Percentiles rank a stretch among this genome's conserved stretches.
Conservation (phyloP, 2,888 invertebrate species). For the Trissolcus japonicus region DNA sequence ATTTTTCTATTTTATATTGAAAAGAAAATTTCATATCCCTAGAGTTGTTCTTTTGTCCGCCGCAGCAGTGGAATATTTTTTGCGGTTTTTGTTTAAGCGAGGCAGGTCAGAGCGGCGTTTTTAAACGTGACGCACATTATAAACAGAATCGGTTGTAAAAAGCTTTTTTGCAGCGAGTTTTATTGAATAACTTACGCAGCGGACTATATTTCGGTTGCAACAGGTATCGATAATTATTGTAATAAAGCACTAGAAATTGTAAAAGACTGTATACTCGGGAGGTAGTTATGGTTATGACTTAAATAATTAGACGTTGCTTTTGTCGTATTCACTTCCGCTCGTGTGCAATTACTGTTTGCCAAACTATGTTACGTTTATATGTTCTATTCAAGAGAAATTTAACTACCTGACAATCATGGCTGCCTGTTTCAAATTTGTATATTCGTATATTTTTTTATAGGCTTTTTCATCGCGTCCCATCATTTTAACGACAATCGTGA, state of each 20-base stretch:
- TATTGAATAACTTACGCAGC: too few species aligned
- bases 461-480: constrained; percentile 17
- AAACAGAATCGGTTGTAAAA: neutral
- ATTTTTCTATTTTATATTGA: too few species aligned
- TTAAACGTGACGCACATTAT: too few species aligned
- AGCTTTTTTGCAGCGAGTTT: constrained; percentile 2
- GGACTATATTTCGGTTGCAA: constrained; percentile 13
- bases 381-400: constrained; percentile 37
- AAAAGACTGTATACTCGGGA: constrained; percentile 20
- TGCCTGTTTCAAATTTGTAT: constrained; percentile 36
- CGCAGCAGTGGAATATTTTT: too few species aligned
- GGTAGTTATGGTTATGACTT: constrained; percentile 30
- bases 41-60: too few species aligned
- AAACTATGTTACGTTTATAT: constrained; percentile 41
- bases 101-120: too few species aligned
- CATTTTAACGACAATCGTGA: neutral
- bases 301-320: constrained; percentile 37
- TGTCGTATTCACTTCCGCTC: constrained; percentile 45
- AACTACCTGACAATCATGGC: constrained; percentile 28
- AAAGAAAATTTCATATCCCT: too few species aligned
- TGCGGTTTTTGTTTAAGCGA: too few species aligned
- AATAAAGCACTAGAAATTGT: constrained; percentile 26
- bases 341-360: constrained; percentile 36
- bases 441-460: constrained; percentile 32
- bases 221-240: constrained; percentile 33